These are phyloP conservation scores for Heterotis niloticus DNA, from an alignment of 2,113 vertebrate species.

Conservation along the genomic window DNA sequence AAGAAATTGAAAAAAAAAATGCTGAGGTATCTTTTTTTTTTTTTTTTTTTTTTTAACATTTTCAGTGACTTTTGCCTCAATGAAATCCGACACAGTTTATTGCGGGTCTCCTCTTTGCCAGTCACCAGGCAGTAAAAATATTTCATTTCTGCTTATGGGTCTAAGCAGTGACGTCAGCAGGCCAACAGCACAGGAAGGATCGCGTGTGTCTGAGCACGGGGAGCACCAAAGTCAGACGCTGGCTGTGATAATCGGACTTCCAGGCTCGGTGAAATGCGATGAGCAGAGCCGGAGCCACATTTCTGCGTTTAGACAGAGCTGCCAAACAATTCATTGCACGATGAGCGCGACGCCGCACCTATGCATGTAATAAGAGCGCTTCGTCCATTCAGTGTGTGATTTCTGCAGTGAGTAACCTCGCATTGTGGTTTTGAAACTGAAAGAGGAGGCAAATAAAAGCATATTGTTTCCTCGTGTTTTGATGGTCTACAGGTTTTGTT, in stretches of 20 bases:
- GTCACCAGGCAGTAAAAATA: background rate
- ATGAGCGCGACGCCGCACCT: conserved; percentile 20
- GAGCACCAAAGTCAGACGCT: background rate
- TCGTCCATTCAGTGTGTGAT: conserved; percentile 34
- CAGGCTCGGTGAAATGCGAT: conserved; percentile 57
- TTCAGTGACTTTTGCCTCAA: background rate
- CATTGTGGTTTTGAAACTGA: conserved; percentile 15
- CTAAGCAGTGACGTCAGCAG: background rate
- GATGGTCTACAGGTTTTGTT: conserved; percentile 63
- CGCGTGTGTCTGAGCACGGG: background rate
- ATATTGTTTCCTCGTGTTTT: conserved; percentile 50
- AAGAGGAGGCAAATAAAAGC: background rate
- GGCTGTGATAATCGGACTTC: conserved; percentile 36
- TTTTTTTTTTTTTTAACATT: too few relatives aligned
- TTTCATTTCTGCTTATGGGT: background rate
- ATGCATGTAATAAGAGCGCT: background rate
- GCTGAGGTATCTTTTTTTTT: background rate
- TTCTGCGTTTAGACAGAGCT: conserved; percentile 40
- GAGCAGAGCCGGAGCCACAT: conserved; percentile 40
- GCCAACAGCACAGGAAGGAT: background rate
- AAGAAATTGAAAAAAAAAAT: background rate
- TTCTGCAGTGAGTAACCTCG: conserved; percentile 29
- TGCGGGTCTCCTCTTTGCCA: background rate
- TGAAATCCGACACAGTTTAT: background rate
- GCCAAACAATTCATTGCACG: conserved; percentile 46